Conservation (phyloP, 2,797 vertebrate species). For the Nasua narica region DNA sequence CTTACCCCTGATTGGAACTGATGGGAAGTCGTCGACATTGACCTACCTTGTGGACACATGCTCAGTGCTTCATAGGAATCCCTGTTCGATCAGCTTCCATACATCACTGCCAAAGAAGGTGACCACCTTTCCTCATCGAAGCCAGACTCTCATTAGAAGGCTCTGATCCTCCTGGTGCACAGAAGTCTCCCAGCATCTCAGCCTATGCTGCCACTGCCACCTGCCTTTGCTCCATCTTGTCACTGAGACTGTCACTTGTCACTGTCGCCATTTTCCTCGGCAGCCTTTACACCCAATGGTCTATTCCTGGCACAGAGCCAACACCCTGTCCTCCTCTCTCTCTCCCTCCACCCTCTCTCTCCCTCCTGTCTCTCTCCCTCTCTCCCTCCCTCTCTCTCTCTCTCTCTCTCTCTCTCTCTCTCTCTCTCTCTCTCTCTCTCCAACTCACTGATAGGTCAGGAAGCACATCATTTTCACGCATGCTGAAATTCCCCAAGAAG, state of each 20-base stretch:
- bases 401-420: background rate
- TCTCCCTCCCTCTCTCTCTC: no score
- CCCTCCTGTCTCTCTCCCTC: no score
- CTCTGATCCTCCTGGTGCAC: background rate
- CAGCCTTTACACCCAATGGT: background rate
- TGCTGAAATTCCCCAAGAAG: background rate
- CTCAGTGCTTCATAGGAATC: slow-evolving; percentile 48
- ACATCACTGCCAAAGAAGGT: slow-evolving; percentile 5
- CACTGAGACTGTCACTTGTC: background rate
- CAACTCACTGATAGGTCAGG: background rate
- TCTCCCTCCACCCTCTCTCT: background rate
- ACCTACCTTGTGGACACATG: slow-evolving; percentile 45
- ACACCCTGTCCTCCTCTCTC: background rate
- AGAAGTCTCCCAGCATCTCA: background rate
- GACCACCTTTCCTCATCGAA: slow-evolving; percentile 10
- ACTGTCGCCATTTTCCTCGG: background rate
- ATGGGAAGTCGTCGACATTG: slow-evolving; percentile 76
- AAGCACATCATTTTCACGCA: background rate
- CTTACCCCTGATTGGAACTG: slow-evolving; percentile 65
- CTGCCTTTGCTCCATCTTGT: background rate
- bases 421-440: background rate
- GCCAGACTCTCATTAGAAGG: background rate
- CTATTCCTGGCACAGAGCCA: background rate
- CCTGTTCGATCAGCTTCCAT: slow-evolving; percentile 32
- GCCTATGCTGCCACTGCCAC: background rate